Evolutionary conservation across 2,888 invertebrate genomes (phyloP).

Genomic region (Carcina quercana): DNA sequence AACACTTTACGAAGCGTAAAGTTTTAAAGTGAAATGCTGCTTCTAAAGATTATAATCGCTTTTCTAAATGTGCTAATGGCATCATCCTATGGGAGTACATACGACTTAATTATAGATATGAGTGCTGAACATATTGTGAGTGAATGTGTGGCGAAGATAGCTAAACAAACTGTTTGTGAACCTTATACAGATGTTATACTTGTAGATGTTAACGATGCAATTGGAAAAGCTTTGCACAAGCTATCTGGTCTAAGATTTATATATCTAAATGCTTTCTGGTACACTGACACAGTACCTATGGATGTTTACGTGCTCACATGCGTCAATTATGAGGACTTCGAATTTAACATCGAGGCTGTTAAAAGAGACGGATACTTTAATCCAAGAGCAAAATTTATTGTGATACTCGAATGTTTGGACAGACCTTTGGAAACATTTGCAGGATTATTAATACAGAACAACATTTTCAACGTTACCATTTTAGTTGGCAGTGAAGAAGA

Average conservation of each 20-base stretch:
- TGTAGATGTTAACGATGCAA: slow-evolving; percentile 20
- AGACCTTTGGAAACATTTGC: slow-evolving; percentile 17
- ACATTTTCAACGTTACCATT: slow-evolving; percentile 20
- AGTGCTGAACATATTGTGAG: too few species aligned
- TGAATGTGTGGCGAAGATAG: too few species aligned
- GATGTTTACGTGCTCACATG: slow-evolving; percentile 24
- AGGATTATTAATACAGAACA: slow-evolving; percentile 20
- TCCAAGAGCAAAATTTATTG: slow-evolving; percentile 28
- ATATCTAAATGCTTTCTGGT: slow-evolving; percentile 21
- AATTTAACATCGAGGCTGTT: slow-evolving; percentile 16
- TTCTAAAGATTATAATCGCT: too few species aligned
- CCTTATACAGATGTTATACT: slow-evolving; percentile 23
- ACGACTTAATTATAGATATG: too few species aligned
- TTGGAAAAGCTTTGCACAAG: slow-evolving; percentile 21
- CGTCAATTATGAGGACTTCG: slow-evolving; percentile 22
- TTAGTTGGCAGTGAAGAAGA: slow-evolving; percentile 13
- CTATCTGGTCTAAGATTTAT: slow-evolving; percentile 20
- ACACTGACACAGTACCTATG: slow-evolving; percentile 15
- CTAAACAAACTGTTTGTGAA: too few species aligned
- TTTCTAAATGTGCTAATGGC: too few species aligned
- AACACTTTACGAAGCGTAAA: too few species aligned
- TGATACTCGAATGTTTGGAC: slow-evolving; percentile 20
- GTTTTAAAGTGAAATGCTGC: too few species aligned
- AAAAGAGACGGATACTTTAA: slow-evolving; percentile 27
- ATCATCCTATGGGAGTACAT: too few species aligned